Percentiles rank a stretch among this genome's conserved stretches.
These are phyloP conservation scores for Aricia agestis DNA, from an alignment of 1,140 invertebrate species.

Conservation along the genomic window DNA sequence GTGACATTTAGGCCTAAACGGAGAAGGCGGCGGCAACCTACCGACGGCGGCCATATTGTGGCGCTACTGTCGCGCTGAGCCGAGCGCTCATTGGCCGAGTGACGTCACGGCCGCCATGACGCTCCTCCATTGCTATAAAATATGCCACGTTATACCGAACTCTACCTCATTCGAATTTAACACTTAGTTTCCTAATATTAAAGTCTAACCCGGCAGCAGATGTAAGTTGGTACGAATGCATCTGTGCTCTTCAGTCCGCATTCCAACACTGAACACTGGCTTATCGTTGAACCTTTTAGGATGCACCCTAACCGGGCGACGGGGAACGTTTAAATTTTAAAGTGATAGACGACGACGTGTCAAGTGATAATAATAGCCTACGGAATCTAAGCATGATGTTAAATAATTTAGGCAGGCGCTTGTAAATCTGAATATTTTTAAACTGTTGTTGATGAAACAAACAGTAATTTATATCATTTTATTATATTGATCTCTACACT, in stretches of 20 bases:
- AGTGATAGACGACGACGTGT: slow-evolving; percentile 49
- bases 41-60: slow-evolving; percentile 71
- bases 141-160: slow-evolving; percentile 39
- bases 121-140: slow-evolving; percentile 58
- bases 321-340: slow-evolving; percentile 58
- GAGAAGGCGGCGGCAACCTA: slow-evolving; percentile 59
- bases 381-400: slow-evolving; percentile 37
- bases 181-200: slow-evolving; percentile 30
- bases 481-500: not conserved
- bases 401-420: slow-evolving; percentile 9
- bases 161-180: slow-evolving; percentile 33
- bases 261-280: slow-evolving; percentile 59
- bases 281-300: slow-evolving; percentile 68
- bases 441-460: not conserved
- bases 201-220: slow-evolving; percentile 24
- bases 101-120: slow-evolving; percentile 70
- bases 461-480: not conserved
- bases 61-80: slow-evolving; percentile 59
- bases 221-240: slow-evolving; percentile 39
- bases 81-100: slow-evolving; percentile 65
- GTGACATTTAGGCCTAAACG: slow-evolving; percentile 68
- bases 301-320: slow-evolving; percentile 64
- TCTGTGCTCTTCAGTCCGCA: slow-evolving; percentile 62
- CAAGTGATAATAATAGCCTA: slow-evolving; percentile 53
- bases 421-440: slow-evolving; percentile 10